Evolutionary conservation across 1,140 invertebrate species (phyloP).

Genomic region (Drosophila pallidifrons): DNA sequence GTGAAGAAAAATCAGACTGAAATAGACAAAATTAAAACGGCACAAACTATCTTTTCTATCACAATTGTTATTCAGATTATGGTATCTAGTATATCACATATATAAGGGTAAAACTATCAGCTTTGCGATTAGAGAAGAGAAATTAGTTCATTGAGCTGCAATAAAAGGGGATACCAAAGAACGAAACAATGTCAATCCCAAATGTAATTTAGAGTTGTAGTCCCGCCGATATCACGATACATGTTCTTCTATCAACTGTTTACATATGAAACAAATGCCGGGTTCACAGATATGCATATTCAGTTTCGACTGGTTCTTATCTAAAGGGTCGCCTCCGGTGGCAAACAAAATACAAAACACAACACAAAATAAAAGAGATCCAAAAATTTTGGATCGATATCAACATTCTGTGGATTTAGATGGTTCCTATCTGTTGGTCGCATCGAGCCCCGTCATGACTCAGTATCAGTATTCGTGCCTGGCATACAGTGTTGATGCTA

Average conservation of each 20-base stretch:
- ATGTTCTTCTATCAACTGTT: not conserved
- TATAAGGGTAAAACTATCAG: too few relatives aligned
- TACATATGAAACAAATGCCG: slow-evolving; percentile 1
- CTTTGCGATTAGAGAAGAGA: too few relatives aligned
- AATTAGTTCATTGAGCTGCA: too few relatives aligned
- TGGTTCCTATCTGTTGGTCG: slow-evolving; percentile 15
- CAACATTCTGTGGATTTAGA: not conserved
- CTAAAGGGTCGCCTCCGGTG: slow-evolving; percentile 8
- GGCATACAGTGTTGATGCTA: slow-evolving; percentile 9
- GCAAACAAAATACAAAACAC: slow-evolving; percentile 22
- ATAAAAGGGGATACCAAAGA: too few relatives aligned
- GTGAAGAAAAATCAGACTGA: too few relatives aligned
- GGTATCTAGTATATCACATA: too few relatives aligned
- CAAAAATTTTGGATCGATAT: slow-evolving; percentile 46
- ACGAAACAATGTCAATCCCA: too few relatives aligned
- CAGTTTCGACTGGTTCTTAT: slow-evolving; percentile 14
- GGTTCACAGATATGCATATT: slow-evolving; percentile 17
- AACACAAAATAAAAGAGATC: slow-evolving; percentile 13
- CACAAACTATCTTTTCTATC: too few relatives aligned
- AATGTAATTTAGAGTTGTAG: too few relatives aligned
- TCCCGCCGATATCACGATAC: not conserved
- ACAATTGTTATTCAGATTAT: too few relatives aligned
- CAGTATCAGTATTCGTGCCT: slow-evolving; percentile 10
- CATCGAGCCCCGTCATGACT: slow-evolving; percentile 19
- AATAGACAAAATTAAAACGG: too few relatives aligned